Percentiles rank a stretch among this genome's conserved stretches.
Conservation (phyloP, 2,888 invertebrate genomes). For the Scaptomyza caliginosa region DNA sequence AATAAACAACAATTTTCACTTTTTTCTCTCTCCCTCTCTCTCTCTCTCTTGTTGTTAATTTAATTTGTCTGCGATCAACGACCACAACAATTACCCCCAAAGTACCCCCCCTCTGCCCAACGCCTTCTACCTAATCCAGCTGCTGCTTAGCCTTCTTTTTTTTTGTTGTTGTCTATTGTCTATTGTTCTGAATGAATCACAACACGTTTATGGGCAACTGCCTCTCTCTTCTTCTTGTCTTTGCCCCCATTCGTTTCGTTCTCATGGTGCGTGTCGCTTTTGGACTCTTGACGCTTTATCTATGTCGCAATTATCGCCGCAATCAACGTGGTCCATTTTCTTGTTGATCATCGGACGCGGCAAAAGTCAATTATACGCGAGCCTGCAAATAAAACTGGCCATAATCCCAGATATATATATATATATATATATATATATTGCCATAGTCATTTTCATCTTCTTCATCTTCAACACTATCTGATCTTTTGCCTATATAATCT, state of each 20-base stretch:
- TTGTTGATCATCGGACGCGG: conserved; percentile 55
- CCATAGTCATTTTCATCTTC: too few relatives aligned
- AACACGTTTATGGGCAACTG: conserved; percentile 51
- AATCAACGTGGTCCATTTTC: conserved; percentile 76
- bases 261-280: conserved; percentile 29
- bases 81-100: conserved; percentile 37
- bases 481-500: conserved; percentile 12
- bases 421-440: not conserved
- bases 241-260: not conserved
- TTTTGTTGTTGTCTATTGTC: conserved; percentile 14
- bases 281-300: conserved; percentile 29
- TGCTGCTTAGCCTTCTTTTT: conserved; percentile 33
- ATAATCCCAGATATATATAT: conserved; percentile 17
- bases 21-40: conserved; percentile 54
- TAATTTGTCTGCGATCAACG: conserved; percentile 74
- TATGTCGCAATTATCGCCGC: conserved; percentile 72
- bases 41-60: conserved; percentile 58
- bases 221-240: conserved; percentile 9
- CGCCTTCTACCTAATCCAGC: not conserved
- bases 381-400: conserved; percentile 45
- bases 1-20: conserved; percentile 73
- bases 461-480: too few relatives aligned
- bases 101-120: not conserved
- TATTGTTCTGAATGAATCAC: conserved; percentile 63
- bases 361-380: conserved; percentile 66